A percentile compares a stretch with the other conserved stretches of the same genome.
Evolutionary conservation across 2,888 invertebrate genomes (phyloP).

Genomic region (Apamea anceps): DNA sequence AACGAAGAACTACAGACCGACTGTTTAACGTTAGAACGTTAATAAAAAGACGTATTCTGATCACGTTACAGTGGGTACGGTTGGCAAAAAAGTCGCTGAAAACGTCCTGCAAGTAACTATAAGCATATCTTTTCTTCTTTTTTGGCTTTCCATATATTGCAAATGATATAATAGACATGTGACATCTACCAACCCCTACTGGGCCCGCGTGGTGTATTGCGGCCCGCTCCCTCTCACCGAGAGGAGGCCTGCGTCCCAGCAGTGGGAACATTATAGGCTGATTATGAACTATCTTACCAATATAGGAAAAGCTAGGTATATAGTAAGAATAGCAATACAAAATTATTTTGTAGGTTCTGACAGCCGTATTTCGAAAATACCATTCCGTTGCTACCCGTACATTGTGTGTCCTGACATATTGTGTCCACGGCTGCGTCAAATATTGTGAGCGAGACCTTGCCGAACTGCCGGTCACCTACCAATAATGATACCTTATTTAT

Average conservation of each 20-base stretch:
- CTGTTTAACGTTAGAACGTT: conserved; percentile 57
- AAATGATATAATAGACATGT: background rate
- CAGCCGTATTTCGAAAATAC: background rate
- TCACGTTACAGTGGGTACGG: conserved; percentile 14
- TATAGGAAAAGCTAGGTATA: background rate
- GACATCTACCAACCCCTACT: background rate
- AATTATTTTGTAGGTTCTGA: background rate
- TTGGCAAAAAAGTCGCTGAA: background rate
- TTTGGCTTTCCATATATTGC: background rate
- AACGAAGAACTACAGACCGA: conserved; percentile 30
- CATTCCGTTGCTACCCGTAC: conserved; percentile 16
- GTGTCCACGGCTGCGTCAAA: conserved; percentile 31
- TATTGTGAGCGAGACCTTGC: conserved; percentile 56
- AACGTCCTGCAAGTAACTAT: background rate
- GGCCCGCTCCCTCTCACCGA: background rate
- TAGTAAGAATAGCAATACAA: background rate
- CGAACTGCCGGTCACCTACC: conserved; percentile 29
- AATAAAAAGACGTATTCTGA: conserved; percentile 50
- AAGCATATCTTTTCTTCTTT: too few species aligned
- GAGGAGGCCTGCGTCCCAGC: background rate
- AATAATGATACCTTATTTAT: conserved; percentile 21
- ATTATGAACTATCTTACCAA: background rate
- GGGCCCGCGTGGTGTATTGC: background rate
- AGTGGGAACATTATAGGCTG: too few species aligned
- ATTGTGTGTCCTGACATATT: conserved; percentile 24